Evolutionary conservation across 2,113 vertebrate species (phyloP).

Genomic region (Castor canadensis): DNA sequence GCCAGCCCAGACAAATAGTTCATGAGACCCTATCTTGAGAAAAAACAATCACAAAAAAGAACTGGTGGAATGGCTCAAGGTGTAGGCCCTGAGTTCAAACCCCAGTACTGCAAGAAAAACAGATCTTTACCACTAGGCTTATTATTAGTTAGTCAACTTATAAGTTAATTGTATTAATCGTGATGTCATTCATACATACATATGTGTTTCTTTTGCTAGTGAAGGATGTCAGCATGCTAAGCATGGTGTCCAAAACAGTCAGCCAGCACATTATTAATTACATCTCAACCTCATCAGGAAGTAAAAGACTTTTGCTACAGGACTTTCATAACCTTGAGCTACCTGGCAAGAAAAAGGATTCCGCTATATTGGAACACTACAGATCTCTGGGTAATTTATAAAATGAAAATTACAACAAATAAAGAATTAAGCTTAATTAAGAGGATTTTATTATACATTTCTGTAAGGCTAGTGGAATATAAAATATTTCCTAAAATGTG

Average conservation of each 20-base stretch:
- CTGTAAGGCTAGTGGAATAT: not conserved
- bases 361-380: conserved; percentile 85
- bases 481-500: not conserved
- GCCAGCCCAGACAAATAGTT: no score
- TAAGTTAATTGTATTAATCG: not conserved
- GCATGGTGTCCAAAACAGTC: conserved; percentile 92
- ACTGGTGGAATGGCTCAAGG: no score
- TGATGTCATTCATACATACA: not conserved
- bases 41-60: no score
- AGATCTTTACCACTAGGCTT: not conserved
- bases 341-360: conserved; percentile 60
- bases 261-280: conserved; percentile 83
- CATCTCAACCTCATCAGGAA: conserved; percentile 88
- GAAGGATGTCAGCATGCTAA: conserved; percentile 90
- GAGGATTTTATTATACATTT: conserved; percentile 17
- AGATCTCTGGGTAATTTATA: conserved; percentile 88
- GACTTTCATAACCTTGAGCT: conserved; percentile 84
- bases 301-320: conserved; percentile 85
- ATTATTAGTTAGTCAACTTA: conserved; percentile 36
- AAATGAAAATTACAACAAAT: conserved; percentile 62
- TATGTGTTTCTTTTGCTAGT: conserved; percentile 84
- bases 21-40: no score
- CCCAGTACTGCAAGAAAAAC: no score
- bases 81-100: no score
- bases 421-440: not conserved